phyloP scores from a whole-genome alignment of 2,113 vertebrate genomes.

The Esox niger region DNA sequence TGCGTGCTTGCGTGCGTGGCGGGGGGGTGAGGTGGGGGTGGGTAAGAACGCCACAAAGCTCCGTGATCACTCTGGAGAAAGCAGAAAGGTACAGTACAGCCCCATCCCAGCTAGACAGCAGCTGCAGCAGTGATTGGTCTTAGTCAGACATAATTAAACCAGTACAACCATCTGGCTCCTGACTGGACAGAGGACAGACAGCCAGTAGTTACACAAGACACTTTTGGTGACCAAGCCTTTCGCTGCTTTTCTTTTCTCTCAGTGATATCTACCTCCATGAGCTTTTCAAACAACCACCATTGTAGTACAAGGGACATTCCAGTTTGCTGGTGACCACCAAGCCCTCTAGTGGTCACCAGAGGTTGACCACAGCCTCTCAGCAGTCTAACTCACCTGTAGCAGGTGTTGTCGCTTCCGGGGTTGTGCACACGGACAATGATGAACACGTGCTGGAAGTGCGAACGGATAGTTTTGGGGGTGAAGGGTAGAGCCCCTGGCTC shows the following conservation, averaged over 20 bases:
- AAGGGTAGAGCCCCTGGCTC: conserved; percentile 92
- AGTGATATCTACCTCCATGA: background rate
- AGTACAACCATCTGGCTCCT: background rate
- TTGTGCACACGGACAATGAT: conserved; percentile 87
- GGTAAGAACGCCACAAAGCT: conserved; percentile 23
- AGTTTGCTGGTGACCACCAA: background rate
- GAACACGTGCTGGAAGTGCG: conserved; percentile 95
- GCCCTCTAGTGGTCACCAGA: conserved; percentile 4
- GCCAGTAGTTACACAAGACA: conserved; percentile 22
- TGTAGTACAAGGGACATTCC: background rate
- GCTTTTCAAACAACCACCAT: background rate
- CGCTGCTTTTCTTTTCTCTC: conserved; percentile 22
- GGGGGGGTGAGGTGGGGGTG: conserved; percentile 23
- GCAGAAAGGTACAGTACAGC: background rate
- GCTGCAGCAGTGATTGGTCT: conserved; percentile 22
- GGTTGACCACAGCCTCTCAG: background rate
- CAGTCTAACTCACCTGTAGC: conserved; percentile 82
- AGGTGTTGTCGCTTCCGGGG: conserved; percentile 88
- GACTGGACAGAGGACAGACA: background rate
- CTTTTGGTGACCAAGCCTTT: conserved; percentile 47
- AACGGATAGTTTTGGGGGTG: conserved; percentile 91
- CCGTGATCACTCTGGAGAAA: background rate
- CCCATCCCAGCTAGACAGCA: conserved; percentile 21
- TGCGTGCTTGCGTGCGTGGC: conserved; percentile 19
- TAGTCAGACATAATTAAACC: conserved; percentile 39